These are phyloP conservation scores for Epizoanthus rinbou DNA, from an alignment of 92 coral and sea anemone species.

Conservation along the genomic window DNA sequence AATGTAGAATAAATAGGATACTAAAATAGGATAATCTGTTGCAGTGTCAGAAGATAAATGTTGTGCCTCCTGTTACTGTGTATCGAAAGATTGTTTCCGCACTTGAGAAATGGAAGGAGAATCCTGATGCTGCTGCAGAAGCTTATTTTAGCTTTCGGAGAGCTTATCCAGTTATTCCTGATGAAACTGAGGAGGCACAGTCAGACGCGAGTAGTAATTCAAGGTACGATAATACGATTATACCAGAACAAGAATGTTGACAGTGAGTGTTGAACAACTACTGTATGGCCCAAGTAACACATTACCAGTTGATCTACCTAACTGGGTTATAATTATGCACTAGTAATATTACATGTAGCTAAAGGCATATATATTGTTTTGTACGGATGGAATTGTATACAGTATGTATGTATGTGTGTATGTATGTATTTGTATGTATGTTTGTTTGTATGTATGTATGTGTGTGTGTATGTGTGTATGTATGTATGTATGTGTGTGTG, in stretches of 20 bases:
- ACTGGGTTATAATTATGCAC: no score
- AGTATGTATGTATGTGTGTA: no score
- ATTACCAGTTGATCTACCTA: no score
- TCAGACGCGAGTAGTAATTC: not conserved
- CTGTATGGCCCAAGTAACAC: not conserved
- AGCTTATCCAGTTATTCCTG: conserved; percentile 61
- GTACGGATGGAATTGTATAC: no score
- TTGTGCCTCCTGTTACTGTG: conserved; percentile 54
- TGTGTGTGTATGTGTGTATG: no score
- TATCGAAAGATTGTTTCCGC: conserved; percentile 55
- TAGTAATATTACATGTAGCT: no score
- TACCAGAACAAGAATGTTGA: no score
- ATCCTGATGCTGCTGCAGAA: conserved; percentile 73
- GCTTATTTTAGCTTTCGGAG: conserved; percentile 64
- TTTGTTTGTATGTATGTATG: no score
- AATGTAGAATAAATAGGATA: no score
- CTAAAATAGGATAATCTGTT: not conserved
- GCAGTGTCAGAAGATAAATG: conserved; percentile 56
- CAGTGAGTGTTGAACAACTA: not conserved
- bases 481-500: no score
- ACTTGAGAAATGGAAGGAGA: conserved; percentile 68
- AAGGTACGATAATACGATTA: not conserved
- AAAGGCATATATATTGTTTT: no score
- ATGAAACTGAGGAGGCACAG: not conserved
- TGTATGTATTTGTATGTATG: no score